phyloP scores from a whole-genome alignment of 2,888 invertebrate species.

The Caenorhabditis becei region DNA sequence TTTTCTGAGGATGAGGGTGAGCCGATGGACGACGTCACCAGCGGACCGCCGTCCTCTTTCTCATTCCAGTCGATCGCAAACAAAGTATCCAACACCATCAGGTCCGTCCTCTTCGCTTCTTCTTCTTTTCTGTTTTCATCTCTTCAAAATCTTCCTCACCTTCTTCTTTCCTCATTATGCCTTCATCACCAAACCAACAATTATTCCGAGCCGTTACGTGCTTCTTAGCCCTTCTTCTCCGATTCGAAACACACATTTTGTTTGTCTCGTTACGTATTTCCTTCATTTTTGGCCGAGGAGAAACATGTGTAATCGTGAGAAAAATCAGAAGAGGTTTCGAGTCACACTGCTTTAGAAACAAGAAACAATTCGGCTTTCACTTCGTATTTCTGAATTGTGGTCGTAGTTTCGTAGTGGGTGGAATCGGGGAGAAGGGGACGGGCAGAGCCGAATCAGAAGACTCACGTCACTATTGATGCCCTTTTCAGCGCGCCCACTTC shows the following conservation, averaged over 20 bases:
- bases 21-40: slow-evolving; percentile 61
- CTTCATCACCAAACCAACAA: background rate
- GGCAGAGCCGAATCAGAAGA: no score
- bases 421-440: no score
- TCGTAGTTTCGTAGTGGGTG: background rate
- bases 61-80: slow-evolving; percentile 73
- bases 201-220: no score
- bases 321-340: slow-evolving; percentile 9
- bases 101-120: slow-evolving; percentile 42
- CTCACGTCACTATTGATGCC: background rate
- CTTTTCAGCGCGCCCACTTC: slow-evolving; percentile 72
- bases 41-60: slow-evolving; percentile 66
- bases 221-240: background rate
- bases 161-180: background rate
- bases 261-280: background rate
- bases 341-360: slow-evolving; percentile 24
- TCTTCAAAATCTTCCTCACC: background rate
- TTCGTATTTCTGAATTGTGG: no score
- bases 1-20: slow-evolving; percentile 71
- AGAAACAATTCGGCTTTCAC: background rate
- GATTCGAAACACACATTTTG: slow-evolving; percentile 19
- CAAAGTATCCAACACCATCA: slow-evolving; percentile 72
- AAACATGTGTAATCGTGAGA: slow-evolving; percentile 31
- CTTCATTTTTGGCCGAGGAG: background rate
- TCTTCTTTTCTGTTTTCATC: background rate